Evolutionary conservation across 1,140 invertebrate genomes (phyloP).

Genomic region (Kradibia gibbosae): DNA sequence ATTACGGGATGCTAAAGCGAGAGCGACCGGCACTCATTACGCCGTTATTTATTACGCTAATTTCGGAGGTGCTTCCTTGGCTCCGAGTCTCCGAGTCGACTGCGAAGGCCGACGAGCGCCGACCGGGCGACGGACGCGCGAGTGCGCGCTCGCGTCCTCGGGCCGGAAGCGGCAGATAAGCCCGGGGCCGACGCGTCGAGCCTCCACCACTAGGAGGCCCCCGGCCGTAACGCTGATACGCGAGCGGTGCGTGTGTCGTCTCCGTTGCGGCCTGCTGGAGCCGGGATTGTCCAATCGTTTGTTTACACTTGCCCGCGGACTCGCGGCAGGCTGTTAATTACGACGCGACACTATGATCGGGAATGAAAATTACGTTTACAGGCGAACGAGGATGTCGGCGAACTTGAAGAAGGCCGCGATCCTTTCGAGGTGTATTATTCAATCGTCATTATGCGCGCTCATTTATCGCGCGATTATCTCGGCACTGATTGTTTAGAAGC

Average conservation of each 20-base stretch:
- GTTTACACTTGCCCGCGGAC: conserved; percentile 35
- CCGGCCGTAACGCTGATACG: conserved; percentile 33
- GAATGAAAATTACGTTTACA: neutral
- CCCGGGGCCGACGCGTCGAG: conserved; percentile 53
- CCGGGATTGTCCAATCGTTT: conserved; percentile 11
- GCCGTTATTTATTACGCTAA: conserved; percentile 56
- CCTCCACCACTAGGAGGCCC: neutral
- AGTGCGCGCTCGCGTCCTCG: neutral
- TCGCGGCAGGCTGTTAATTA: neutral
- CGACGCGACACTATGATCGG: neutral
- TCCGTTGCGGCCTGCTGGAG: neutral
- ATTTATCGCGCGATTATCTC: neutral
- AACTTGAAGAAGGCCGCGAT: neutral
- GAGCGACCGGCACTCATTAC: conserved; percentile 14
- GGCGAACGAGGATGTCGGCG: neutral
- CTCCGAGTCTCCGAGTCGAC: neutral
- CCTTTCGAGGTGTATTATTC: neutral
- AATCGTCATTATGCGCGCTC: neutral
- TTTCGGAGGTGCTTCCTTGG: conserved; percentile 28
- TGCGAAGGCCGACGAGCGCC: neutral
- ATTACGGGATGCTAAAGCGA: conserved; percentile 45
- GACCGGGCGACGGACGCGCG: conserved; percentile 34
- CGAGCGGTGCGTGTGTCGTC: neutral
- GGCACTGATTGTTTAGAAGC: neutral
- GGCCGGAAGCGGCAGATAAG: conserved; percentile 56